Conservation (phyloP, 2,797 vertebrate genomes). For the Bovichtus variegatus region DNA sequence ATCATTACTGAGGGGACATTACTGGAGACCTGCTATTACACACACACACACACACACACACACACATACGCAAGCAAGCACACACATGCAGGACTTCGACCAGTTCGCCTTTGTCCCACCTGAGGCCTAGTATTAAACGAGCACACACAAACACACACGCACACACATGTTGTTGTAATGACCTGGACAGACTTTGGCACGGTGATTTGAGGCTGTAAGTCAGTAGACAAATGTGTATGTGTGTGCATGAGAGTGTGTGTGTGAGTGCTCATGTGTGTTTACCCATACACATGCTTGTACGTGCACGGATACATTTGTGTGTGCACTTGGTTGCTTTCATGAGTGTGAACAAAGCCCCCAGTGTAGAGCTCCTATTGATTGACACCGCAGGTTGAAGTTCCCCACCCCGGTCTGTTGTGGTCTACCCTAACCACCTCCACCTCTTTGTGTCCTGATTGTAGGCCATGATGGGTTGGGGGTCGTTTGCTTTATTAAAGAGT, state of each 20-base stretch:
- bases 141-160: not conserved
- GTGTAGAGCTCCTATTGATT: constrained; percentile 69
- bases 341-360: constrained; percentile 73
- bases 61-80: constrained; percentile 33
- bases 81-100: constrained; percentile 50
- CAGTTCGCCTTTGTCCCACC: constrained; percentile 44
- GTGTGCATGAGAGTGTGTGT: constrained; percentile 9
- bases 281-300: not conserved
- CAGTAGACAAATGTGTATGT: constrained; percentile 33
- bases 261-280: constrained; percentile 10
- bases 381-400: constrained; percentile 76
- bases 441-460: constrained; percentile 72
- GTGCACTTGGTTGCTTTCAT: constrained; percentile 25
- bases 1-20: constrained; percentile 70
- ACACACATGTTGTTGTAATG: constrained; percentile 41
- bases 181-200: constrained; percentile 21
- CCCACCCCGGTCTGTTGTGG: constrained; percentile 49
- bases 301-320: constrained; percentile 3
- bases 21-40: constrained; percentile 71
- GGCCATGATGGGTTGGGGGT: constrained; percentile 62
- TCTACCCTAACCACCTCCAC: constrained; percentile 58
- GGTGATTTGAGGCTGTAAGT: constrained; percentile 50
- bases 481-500: constrained; percentile 80
- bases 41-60: constrained; percentile 31
- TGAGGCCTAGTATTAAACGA: constrained; percentile 50